These are phyloP conservation scores for Drosophila buzzatii DNA, from an alignment of 2,888 invertebrate species.

Conservation along the genomic window DNA sequence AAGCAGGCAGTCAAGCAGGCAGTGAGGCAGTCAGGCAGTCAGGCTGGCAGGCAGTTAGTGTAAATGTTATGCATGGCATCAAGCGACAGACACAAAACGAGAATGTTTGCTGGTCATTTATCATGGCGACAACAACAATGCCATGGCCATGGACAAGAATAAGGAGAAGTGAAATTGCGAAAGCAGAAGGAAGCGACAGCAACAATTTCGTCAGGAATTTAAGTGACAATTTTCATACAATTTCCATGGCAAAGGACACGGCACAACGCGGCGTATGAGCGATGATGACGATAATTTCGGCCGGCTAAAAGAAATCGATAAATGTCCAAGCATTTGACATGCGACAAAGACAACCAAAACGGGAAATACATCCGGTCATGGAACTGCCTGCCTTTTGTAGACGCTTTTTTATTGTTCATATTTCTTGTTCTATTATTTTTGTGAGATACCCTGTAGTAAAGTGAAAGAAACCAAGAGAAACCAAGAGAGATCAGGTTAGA, in stretches of 20 bases:
- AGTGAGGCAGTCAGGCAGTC: slow-evolving; percentile 19
- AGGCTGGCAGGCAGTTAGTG: slow-evolving; percentile 36
- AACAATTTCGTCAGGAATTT: slow-evolving; percentile 65
- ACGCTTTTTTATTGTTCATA: slow-evolving; percentile 1
- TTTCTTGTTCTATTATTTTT: neutral
- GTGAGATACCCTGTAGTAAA: slow-evolving; percentile 2
- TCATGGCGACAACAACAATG: slow-evolving; percentile 52
- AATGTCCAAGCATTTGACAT: slow-evolving; percentile 49
- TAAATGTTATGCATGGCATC: slow-evolving; percentile 66
- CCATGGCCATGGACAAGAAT: slow-evolving; percentile 17
- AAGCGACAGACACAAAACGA: slow-evolving; percentile 35
- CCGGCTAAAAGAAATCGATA: slow-evolving; percentile 57
- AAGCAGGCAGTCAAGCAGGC: neutral
- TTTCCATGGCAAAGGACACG: slow-evolving; percentile 36
- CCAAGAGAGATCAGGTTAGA: neutral
- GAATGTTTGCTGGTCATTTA: slow-evolving; percentile 69
- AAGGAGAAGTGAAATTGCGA: slow-evolving; percentile 2
- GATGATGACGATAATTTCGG: slow-evolving; percentile 63
- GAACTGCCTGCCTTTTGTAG: slow-evolving; percentile 11
- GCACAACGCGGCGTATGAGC: slow-evolving; percentile 68
- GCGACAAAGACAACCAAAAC: slow-evolving; percentile 27
- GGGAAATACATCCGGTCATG: slow-evolving; percentile 34
- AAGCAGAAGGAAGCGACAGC: slow-evolving; percentile 31
- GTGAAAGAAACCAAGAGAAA: neutral
- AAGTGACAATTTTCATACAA: slow-evolving; percentile 76